These are phyloP conservation scores for Plagodis dolabraria DNA, from an alignment of 2,888 invertebrate species.

Conservation along the genomic window DNA sequence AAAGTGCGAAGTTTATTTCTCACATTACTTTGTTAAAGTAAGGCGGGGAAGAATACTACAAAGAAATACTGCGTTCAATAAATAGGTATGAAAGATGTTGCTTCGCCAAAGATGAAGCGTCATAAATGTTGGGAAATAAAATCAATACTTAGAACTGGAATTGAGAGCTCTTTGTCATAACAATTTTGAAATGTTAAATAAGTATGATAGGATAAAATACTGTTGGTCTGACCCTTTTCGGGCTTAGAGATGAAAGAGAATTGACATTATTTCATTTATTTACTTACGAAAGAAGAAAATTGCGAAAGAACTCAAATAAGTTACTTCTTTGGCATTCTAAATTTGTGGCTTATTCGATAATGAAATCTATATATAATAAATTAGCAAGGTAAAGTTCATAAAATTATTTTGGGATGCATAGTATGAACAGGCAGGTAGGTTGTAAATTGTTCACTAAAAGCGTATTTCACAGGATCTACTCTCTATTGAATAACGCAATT, in stretches of 20 bases:
- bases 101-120: conserved; percentile 15
- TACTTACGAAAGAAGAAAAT: no score
- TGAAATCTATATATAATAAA: no score
- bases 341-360: no score
- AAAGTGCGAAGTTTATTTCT: conserved; percentile 32
- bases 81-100: conserved; percentile 16
- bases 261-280: not conserved
- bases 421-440: no score
- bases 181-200: not conserved
- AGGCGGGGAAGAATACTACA: conserved; percentile 8
- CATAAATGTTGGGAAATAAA: conserved; percentile 17
- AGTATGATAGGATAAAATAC: not conserved
- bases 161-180: not conserved
- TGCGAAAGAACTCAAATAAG: no score
- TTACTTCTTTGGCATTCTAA: no score
- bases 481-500: no score
- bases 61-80: conserved; percentile 12
- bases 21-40: conserved; percentile 24
- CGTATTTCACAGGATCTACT: no score
- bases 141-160: conserved; percentile 3
- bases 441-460: no score
- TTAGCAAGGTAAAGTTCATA: no score
- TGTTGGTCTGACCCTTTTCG: not conserved
- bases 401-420: no score
- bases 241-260: not conserved